Evolutionary conservation across 1,140 invertebrate genomes (phyloP), one percentile per base, ranked within the genome.

Genomic region (Drosophila burlai): DNA sequence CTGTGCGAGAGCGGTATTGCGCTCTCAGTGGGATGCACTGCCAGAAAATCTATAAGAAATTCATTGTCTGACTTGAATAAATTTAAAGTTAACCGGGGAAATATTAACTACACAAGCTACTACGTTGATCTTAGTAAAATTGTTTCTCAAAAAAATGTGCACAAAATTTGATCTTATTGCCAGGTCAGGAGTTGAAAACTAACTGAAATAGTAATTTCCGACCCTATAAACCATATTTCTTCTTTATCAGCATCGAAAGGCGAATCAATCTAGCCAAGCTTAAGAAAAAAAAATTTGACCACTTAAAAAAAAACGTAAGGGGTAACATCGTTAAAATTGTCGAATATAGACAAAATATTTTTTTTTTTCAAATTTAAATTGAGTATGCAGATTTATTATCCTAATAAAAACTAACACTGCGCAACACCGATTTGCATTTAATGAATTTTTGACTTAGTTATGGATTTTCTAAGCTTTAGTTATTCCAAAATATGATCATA

Each of bases 1-100:
- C 83, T 91, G 87, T 89, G 83, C 83, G 76, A 71, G 80, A 81
- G 76, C 63, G 59, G 58, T 45, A 57, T 76, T 55, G 64, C 66
- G 83, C 67, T 67, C 67, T 57, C 63, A 57, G 67, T 29, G 5
- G 31, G 7, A 10, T 21, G 38, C 67, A 71, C 63, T 34, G 63
- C 0, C 9, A 68, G 13, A 71, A 46, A 55, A 21, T 38, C 13
- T 7, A 24, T 16, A 16, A 10, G 21, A 4, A 38, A 38, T 55
- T 15, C 8, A 15, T 4, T 54, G 4, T 7, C n/a, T 21, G 7
- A 7, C 4, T 36, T 18, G 21, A 2, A 15, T 8, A 13, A 7
- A 34, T 18, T 13, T 13, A 1, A 18, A 29, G 3, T 49, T 38
- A 38, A 38, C 3, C 0, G 29, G 29, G 1, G 6, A 29, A 29